A percentile compares a stretch with the other conserved stretches of the same genome.
Conservation (phyloP, 1,140 invertebrate genomes). For the Tribolium castaneum region DNA sequence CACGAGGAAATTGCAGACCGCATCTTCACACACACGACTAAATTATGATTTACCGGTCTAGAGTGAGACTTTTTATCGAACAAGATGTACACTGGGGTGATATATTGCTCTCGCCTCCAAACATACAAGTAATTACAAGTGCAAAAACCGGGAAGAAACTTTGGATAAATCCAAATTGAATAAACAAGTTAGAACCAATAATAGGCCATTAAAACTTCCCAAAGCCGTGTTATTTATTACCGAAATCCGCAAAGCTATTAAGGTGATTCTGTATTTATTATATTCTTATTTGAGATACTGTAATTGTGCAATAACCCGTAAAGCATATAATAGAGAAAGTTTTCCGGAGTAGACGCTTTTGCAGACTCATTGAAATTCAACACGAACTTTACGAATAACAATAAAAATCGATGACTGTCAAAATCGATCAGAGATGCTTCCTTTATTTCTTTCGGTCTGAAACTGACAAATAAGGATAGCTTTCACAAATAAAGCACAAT, state of each 20-base stretch:
- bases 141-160: constrained; percentile 17
- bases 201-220: constrained; percentile 26
- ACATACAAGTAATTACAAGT: background rate
- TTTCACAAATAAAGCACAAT: background rate
- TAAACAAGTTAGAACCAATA: constrained; percentile 31
- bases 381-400: constrained; percentile 56
- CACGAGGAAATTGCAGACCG: constrained; percentile 34
- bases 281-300: constrained; percentile 23
- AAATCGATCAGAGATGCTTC: constrained; percentile 51
- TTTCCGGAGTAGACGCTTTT: constrained; percentile 23
- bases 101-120: background rate
- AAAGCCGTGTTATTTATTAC: constrained; percentile 18
- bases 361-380: constrained; percentile 54
- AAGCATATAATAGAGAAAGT: constrained; percentile 43
- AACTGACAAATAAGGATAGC: background rate
- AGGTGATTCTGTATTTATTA: constrained; percentile 27
- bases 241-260: constrained; percentile 2
- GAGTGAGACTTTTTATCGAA: constrained; percentile 3
- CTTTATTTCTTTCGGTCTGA: constrained; percentile 9
- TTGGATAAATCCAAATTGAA: constrained; percentile 29
- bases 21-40: constrained; percentile 12
- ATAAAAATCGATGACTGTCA: constrained; percentile 57
- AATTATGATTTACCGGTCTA: constrained; percentile 43
- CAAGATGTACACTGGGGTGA: background rate
- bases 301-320: constrained; percentile 45